These are phyloP conservation scores for Phacellophora camtschatica DNA, from an alignment of 30 jellyfish, hydroid and myxozoan species.

Conservation along the genomic window DNA sequence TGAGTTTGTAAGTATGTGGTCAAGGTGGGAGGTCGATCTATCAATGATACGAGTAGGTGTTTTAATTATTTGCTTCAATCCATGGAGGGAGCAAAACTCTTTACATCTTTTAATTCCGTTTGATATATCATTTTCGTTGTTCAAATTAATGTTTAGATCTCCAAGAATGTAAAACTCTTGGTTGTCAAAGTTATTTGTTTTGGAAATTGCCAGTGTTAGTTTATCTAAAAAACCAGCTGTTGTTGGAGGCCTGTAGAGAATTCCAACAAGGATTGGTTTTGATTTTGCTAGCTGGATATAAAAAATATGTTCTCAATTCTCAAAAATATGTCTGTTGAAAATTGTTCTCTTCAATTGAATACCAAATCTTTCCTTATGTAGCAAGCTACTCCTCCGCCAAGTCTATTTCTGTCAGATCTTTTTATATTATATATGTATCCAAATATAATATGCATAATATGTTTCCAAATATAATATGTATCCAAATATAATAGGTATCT, in stretches of 20 bases:
- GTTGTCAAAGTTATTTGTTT: slow-evolving; percentile 18
- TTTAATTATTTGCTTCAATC: slow-evolving; percentile 17
- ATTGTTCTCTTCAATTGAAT: slow-evolving; percentile 3
- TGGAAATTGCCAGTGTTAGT: slow-evolving; percentile 39
- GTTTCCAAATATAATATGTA: too few relatives aligned
- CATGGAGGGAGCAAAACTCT: slow-evolving; percentile 31
- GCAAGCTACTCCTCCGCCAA: slow-evolving; percentile 55
- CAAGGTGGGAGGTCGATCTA: slow-evolving; percentile 14
- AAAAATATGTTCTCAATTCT: slow-evolving; percentile 41
- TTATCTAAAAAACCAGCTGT: slow-evolving; percentile 19
- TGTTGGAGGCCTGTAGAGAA: slow-evolving; percentile 41
- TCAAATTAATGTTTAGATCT: slow-evolving; percentile 18
- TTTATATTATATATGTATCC: slow-evolving; percentile 2
- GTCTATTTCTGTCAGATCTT: slow-evolving; percentile 48
- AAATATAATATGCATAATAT: too few relatives aligned
- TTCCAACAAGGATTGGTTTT: slow-evolving; percentile 25
- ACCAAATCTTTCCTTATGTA: slow-evolving; percentile 39
- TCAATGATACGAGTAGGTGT: slow-evolving; percentile 30
- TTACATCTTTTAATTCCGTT: slow-evolving; percentile 22
- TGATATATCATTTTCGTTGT: not conserved
- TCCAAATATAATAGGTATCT: too few relatives aligned
- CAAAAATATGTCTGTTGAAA: slow-evolving; percentile 34
- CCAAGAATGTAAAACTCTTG: slow-evolving; percentile 43
- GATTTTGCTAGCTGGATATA: slow-evolving; percentile 18
- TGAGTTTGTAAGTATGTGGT: not conserved